These are phyloP conservation scores for Tupaia tana DNA, from an alignment of 2,113 vertebrate species.

Conservation along the genomic window DNA sequence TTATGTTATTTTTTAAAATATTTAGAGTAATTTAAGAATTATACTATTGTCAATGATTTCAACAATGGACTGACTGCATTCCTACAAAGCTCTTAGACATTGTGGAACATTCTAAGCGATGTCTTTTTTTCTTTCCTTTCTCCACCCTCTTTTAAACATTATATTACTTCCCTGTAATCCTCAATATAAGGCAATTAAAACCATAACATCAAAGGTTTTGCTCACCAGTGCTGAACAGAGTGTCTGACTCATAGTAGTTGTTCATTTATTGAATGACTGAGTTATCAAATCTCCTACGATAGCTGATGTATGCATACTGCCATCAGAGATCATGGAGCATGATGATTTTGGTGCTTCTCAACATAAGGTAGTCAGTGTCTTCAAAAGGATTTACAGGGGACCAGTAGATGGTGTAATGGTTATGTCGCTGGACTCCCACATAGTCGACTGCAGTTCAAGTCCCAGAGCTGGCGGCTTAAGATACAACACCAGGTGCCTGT, in stretches of 20 bases:
- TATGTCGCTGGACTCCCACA: too few species aligned
- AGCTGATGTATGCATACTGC: neutral
- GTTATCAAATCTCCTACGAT: neutral
- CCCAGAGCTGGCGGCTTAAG: too few species aligned
- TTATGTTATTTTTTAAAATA: conserved; percentile 47
- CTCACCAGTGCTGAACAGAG: neutral
- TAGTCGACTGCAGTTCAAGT: too few species aligned
- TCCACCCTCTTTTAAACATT: conserved; percentile 9
- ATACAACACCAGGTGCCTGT: too few species aligned
- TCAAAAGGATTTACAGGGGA: neutral
- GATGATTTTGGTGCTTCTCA: neutral
- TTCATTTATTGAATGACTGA: neutral
- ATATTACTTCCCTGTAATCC: neutral
- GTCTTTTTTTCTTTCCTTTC: neutral
- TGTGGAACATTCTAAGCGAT: conserved; percentile 13
- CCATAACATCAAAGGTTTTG: neutral
- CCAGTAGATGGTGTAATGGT: too few species aligned
- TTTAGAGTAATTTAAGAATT: conserved; percentile 57
- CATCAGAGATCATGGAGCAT: neutral
- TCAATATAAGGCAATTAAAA: conserved; percentile 6
- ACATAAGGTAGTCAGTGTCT: neutral
- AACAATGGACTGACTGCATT: conserved; percentile 4
- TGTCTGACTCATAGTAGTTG: neutral
- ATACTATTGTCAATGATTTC: conserved; percentile 46
- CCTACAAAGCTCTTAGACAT: conserved; percentile 21